These are phyloP conservation scores for Pseudochaenichthys georgianus DNA, from an alignment of 2,797 vertebrate species.

Conservation along the genomic window DNA sequence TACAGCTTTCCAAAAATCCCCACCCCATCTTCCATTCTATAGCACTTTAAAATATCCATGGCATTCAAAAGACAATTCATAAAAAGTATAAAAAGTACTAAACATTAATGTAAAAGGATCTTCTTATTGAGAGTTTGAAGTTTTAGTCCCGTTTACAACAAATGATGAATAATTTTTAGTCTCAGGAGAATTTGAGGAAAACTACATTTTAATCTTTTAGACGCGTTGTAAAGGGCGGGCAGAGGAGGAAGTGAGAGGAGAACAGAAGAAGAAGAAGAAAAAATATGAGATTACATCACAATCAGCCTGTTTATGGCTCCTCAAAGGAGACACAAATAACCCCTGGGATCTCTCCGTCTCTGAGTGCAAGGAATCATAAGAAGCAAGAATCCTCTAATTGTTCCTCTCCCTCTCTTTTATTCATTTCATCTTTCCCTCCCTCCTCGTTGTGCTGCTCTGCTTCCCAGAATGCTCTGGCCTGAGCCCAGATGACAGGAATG, in stretches of 20 bases:
- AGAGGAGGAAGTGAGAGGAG: not conserved
- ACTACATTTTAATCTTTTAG: not conserved
- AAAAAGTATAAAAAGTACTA: not conserved
- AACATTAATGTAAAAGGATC: not conserved
- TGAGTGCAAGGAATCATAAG: constrained; percentile 55
- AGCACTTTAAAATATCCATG: not conserved
- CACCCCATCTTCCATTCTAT: not conserved
- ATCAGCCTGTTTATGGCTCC: constrained; percentile 52
- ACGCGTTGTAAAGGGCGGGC: not conserved
- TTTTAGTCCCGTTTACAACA: not conserved
- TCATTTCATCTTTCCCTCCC: constrained; percentile 50
- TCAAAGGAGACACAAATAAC: constrained; percentile 62
- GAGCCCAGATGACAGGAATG: constrained; percentile 76
- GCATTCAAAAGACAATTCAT: not conserved
- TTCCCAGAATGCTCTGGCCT: constrained; percentile 75
- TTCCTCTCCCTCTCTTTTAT: constrained; percentile 21
- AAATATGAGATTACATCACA: constrained; percentile 46
- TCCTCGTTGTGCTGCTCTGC: constrained; percentile 23
- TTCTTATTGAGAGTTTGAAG: not conserved
- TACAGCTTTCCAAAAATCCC: not conserved
- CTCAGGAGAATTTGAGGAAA: not conserved
- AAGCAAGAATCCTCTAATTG: constrained; percentile 58
- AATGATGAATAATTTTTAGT: not conserved
- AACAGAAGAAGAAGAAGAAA: constrained; percentile 13
- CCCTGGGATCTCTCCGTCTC: constrained; percentile 43